A percentile compares a stretch with the other conserved stretches of the same genome.
Evolutionary conservation across 2,888 invertebrate genomes (phyloP).

Genomic region (Alsophila aescularia): DNA sequence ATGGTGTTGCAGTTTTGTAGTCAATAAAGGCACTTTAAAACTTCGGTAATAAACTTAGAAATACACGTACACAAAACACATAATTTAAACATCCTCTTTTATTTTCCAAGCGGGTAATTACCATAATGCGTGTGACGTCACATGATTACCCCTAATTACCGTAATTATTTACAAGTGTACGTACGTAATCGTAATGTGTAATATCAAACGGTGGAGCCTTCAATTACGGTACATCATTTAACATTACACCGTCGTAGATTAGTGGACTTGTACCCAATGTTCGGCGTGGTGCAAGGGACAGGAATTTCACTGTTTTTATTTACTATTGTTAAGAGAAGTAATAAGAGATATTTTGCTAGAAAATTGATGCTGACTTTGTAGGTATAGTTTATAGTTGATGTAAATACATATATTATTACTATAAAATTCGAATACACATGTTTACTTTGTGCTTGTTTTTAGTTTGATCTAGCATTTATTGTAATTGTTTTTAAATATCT

Average conservation of each 20-base stretch:
- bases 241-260: conserved; percentile 25
- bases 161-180: conserved; percentile 35
- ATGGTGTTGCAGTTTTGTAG: too few relatives aligned
- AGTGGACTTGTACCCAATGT: conserved; percentile 19
- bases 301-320: not conserved
- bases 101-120: conserved; percentile 21
- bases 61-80: not conserved
- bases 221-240: conserved; percentile 34
- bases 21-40: too few relatives aligned
- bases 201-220: conserved; percentile 35
- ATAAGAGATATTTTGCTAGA: too few relatives aligned
- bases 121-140: conserved; percentile 31
- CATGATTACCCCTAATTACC: conserved; percentile 40
- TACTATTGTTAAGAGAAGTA: not conserved
- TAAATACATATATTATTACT: too few relatives aligned
- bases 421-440: too few relatives aligned
- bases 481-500: too few relatives aligned
- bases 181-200: conserved; percentile 37
- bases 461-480: too few relatives aligned
- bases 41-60: too few relatives aligned
- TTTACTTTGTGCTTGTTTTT: too few relatives aligned
- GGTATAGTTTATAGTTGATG: too few relatives aligned
- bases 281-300: conserved; percentile 9
- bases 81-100: not conserved
- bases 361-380: too few relatives aligned